A percentile compares a stretch with the other conserved stretches of the same genome.
Evolutionary conservation across 2,113 vertebrate genomes (phyloP).

Genomic region (Psittacara wagleri): DNA sequence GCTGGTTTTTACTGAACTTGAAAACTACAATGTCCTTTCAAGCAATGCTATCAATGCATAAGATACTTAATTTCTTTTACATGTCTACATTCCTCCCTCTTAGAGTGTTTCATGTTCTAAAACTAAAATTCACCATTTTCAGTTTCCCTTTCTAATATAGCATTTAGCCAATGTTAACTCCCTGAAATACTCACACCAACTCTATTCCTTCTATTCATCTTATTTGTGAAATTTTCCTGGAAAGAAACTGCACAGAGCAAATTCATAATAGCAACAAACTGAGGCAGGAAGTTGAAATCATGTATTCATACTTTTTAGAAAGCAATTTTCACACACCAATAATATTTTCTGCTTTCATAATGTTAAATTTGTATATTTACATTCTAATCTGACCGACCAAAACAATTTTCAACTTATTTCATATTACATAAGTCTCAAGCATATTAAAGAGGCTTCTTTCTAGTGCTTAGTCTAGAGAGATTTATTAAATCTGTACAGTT

Average conservation of each 20-base stretch:
- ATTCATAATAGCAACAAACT: background rate
- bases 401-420: background rate
- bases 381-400: background rate
- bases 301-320: background rate
- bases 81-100: background rate
- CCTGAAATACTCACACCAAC: background rate
- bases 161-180: background rate
- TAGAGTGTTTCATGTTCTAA: background rate
- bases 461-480: background rate
- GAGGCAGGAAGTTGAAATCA: background rate
- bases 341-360: background rate
- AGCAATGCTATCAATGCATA: background rate
- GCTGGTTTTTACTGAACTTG: background rate
- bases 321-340: background rate
- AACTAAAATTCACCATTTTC: background rate
- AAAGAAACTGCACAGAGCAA: background rate
- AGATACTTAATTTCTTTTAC: background rate
- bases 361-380: background rate
- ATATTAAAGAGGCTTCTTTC: background rate
- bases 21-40: background rate
- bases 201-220: background rate
- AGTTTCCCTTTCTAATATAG: background rate
- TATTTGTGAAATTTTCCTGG: background rate
- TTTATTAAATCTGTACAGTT: slow-evolving; percentile 10
- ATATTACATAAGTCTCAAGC: background rate